Percentiles rank a stretch among this genome's conserved stretches.
Evolutionary conservation across 1,140 invertebrate genomes (phyloP).

Genomic region (Gryllus bimaculatus): DNA sequence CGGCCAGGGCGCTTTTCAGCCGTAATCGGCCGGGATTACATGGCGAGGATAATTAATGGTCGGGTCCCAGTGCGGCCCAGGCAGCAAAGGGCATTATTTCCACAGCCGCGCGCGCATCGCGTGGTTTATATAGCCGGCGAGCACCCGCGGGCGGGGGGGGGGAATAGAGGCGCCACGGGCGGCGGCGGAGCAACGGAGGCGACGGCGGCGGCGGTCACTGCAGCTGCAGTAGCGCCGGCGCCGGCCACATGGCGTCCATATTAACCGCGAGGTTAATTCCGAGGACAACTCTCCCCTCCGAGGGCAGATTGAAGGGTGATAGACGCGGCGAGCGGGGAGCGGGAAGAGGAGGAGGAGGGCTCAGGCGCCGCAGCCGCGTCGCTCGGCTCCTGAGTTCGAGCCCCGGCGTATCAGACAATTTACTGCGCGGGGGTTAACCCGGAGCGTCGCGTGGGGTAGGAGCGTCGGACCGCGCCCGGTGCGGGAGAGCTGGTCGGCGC

Average conservation of each 20-base stretch:
- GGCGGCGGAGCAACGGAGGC: too few relatives aligned
- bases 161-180: not conserved
- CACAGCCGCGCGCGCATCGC: too few relatives aligned
- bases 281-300: not conserved
- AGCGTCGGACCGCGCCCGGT: not conserved
- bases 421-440: not conserved
- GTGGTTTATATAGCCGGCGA: not conserved
- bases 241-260: not conserved
- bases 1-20: not conserved
- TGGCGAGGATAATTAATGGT: not conserved
- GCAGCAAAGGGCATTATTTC: not conserved
- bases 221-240: too few relatives aligned
- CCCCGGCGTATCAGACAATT: not conserved
- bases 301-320: constrained; percentile 3
- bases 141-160: too few relatives aligned
- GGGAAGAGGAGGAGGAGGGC: too few relatives aligned
- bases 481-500: too few relatives aligned
- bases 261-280: constrained; percentile 3
- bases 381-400: not conserved
- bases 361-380: not conserved
- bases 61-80: not conserved
- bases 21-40: constrained; percentile 2
- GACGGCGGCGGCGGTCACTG: too few relatives aligned
- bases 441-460: not conserved
- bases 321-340: not conserved